These are phyloP conservation scores for Heteronetta atricapilla DNA, from an alignment of 2,113 vertebrate species.

Conservation along the genomic window DNA sequence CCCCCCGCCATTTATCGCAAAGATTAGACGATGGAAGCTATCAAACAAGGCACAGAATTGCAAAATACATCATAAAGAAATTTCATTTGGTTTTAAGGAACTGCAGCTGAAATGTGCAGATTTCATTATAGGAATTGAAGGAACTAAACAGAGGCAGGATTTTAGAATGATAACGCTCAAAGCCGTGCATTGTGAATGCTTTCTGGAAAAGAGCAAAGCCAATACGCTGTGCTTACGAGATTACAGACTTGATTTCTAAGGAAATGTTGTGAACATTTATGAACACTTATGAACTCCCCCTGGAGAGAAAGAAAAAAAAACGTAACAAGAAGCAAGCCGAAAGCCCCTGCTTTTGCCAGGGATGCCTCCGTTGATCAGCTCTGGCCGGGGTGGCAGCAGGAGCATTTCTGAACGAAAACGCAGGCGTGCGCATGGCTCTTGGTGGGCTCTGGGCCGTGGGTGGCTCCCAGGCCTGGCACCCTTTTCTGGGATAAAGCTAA, in stretches of 20 bases:
- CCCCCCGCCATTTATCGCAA: neutral
- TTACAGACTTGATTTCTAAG: neutral
- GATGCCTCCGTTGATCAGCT: neutral
- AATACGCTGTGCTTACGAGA: neutral
- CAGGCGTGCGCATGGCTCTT: too few relatives aligned
- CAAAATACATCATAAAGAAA: neutral
- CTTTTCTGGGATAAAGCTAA: neutral
- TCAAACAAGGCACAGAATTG: neutral
- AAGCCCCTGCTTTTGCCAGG: neutral
- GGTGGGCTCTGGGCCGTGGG: too few relatives aligned
- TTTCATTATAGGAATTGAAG: neutral
- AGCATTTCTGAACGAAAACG: neutral
- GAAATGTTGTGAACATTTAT: neutral
- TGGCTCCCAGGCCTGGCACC: neutral
- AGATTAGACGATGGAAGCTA: neutral
- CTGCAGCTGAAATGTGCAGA: neutral
- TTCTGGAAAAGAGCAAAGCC: neutral
- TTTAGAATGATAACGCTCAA: neutral
- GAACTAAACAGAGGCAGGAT: neutral
- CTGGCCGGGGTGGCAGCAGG: neutral
- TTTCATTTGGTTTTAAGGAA: neutral
- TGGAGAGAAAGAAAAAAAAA: neutral
- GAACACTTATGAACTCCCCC: neutral
- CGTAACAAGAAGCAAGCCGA: neutral
- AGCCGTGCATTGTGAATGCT: neutral